These are phyloP conservation scores for Calypte anna DNA, from an alignment of 2,113 vertebrate species.

Conservation along the genomic window DNA sequence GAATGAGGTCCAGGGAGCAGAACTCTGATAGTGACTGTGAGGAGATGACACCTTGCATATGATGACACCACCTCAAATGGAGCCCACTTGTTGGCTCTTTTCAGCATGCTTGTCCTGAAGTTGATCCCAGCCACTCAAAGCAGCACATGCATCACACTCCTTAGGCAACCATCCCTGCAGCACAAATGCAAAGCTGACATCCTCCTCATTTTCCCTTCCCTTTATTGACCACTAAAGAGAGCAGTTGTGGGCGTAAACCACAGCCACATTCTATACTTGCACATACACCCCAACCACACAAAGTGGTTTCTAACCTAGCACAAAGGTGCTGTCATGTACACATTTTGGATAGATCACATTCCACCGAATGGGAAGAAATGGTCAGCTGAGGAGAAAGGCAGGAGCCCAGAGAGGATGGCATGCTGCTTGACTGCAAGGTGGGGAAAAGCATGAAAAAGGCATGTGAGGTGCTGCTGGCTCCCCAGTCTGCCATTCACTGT, in stretches of 20 bases:
- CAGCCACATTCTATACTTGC: neutral
- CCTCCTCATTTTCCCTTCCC: slow-evolving; percentile 56
- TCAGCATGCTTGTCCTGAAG: neutral
- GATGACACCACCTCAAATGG: neutral
- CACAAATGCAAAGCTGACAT: neutral
- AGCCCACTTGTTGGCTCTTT: neutral
- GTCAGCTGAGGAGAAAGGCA: neutral
- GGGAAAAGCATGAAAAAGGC: neutral
- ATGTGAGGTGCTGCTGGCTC: neutral
- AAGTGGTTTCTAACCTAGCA: fast-evolving
- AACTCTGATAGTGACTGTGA: neutral
- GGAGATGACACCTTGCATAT: neutral
- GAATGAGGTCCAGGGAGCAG: neutral
- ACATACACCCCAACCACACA: neutral
- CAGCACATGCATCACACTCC: neutral
- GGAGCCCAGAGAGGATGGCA: neutral
- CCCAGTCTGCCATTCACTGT: neutral
- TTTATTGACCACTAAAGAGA: neutral
- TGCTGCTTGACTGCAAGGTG: neutral
- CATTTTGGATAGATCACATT: neutral
- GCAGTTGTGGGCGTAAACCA: neutral
- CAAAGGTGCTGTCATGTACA: neutral
- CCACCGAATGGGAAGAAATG: neutral
- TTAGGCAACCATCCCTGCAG: slow-evolving; percentile 50
- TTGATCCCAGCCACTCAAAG: neutral